Evolutionary conservation across 2,113 vertebrate species (phyloP), one percentile per base, ranked within the genome.

Genomic region (Dasypus novemcinctus): DNA sequence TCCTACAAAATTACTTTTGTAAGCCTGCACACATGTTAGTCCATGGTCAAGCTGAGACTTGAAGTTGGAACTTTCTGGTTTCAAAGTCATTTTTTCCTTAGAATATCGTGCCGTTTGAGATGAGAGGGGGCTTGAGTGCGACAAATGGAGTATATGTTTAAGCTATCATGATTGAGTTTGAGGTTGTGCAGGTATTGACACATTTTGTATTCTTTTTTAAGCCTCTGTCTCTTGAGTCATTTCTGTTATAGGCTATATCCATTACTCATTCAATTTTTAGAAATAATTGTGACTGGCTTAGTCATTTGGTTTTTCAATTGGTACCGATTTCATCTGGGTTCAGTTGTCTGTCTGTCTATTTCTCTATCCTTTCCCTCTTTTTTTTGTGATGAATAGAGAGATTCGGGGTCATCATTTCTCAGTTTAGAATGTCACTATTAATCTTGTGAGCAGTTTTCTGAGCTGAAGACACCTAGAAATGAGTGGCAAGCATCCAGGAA

Each of bases 371-470:
- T 57, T 41, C 11, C 87, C 27, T 27, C 64, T 54, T 43, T 18
- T 23, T 82, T 86, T 80, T 78, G 86, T 89, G 87, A 89, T 95
- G 76, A 95, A 78, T 82, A 81, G 93, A 69, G 9, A 93, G 12
- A 8, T 90, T 4, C 61, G 41, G 0, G 31, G 4, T 71, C 46
- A 81, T 90, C 27, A 75, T 7, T 96, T 97, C 97, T 98, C 95
- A 89, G 81, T 91, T 91, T 96, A 90, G 95, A 97, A 98, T 96
- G 85, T 97, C 10, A 7, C 88, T 93, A 38, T 89, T 90, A 91
- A 75, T 95, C 54, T 93, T 98, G 88, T 95, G 91, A 72, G n/a
- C 33, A 52, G 59, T 90, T 75, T 97, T 97, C 59, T 86, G 95
- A 89, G 74, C 91, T 96, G 49, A 96, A 97, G 68, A 94, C 46